phyloP scores from a whole-genome alignment of 2,797 vertebrate genomes.

The Poecilia velifera region DNA sequence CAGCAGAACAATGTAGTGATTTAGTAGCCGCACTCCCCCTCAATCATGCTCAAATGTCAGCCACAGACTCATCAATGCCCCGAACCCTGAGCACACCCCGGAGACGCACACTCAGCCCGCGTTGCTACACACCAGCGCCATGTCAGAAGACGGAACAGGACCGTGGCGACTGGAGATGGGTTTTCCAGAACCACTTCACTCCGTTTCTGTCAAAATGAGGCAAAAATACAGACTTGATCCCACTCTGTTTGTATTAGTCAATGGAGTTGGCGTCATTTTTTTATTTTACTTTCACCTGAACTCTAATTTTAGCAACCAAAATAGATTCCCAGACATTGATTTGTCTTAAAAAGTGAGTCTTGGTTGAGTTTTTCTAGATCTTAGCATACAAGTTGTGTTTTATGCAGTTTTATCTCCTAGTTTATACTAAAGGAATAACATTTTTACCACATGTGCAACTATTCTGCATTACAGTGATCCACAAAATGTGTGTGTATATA shows the following conservation, averaged over 20 bases:
- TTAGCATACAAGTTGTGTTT: not conserved
- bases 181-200: slow-evolving; percentile 41
- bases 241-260: not conserved
- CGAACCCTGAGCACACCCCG: slow-evolving; percentile 58
- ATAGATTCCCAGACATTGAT: too few relatives aligned
- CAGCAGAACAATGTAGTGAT: slow-evolving; percentile 70
- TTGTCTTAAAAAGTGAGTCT: not conserved
- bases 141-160: slow-evolving; percentile 19
- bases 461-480: not conserved
- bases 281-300: not conserved
- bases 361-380: not conserved
- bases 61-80: slow-evolving; percentile 71
- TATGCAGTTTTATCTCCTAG: not conserved
- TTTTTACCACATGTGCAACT: not conserved
- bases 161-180: slow-evolving; percentile 14
- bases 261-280: not conserved
- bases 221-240: slow-evolving; percentile 1
- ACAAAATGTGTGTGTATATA: too few relatives aligned
- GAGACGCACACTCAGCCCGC: slow-evolving; percentile 51
- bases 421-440: not conserved
- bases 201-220: slow-evolving; percentile 20
- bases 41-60: slow-evolving; percentile 75
- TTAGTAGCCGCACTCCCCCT: slow-evolving; percentile 66
- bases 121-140: slow-evolving; percentile 50
- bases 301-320: not conserved